Evolutionary conservation across 1,140 invertebrate genomes (phyloP).

Genomic region (Melitaea cinxia): DNA sequence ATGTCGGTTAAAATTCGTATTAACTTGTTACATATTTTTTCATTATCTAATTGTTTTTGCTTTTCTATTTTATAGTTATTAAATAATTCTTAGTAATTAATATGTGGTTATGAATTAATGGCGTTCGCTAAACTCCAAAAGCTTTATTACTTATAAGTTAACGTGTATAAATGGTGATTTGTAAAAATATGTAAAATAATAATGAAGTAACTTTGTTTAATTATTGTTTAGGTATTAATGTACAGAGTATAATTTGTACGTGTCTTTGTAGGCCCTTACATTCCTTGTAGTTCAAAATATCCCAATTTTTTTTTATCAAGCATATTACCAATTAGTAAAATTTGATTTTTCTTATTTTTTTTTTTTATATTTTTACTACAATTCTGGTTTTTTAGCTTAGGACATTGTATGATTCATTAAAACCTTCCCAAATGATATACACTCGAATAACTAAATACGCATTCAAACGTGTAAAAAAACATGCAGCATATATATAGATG

Average conservation of each 20-base stretch:
- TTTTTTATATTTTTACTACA: too few species aligned
- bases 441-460: too few species aligned
- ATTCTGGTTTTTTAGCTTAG: too few species aligned
- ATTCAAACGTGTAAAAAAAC: too few species aligned
- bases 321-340: too few species aligned
- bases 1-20: slow-evolving; percentile 1
- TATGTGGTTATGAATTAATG: slow-evolving; percentile 23
- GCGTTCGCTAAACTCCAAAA: slow-evolving; percentile 23
- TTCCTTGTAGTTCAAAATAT: slow-evolving; percentile 44
- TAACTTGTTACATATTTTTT: neutral
- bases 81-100: slow-evolving; percentile 8
- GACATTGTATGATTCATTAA: too few species aligned
- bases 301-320: neutral
- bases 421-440: too few species aligned
- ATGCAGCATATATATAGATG: too few species aligned
- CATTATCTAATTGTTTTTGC: slow-evolving; percentile 7
- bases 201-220: slow-evolving; percentile 6
- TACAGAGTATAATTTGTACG: slow-evolving; percentile 20
- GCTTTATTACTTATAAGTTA: slow-evolving; percentile 34
- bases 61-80: neutral
- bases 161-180: slow-evolving; percentile 17
- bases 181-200: slow-evolving; percentile 22
- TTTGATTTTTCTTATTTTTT: too few species aligned
- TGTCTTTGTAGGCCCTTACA: slow-evolving; percentile 36
- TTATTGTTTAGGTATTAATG: slow-evolving; percentile 3